These are phyloP conservation scores for Tipula lateralis DNA, from an alignment of 2,888 invertebrate genomes.

Conservation along the genomic window DNA sequence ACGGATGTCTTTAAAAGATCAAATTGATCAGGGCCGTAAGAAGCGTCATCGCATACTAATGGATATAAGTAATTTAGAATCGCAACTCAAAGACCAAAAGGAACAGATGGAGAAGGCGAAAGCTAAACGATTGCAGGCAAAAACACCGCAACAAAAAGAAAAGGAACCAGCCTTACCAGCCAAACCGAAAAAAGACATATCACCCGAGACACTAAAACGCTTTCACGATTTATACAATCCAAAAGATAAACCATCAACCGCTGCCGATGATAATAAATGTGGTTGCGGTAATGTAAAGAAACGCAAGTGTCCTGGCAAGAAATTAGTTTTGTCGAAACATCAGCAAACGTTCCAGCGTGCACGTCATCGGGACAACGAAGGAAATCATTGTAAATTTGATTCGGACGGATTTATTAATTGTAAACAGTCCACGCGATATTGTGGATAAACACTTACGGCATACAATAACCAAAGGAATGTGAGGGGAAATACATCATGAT, in stretches of 20 bases:
- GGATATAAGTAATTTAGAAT: not conserved
- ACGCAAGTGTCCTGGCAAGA: too few relatives aligned
- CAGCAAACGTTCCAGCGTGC: not conserved
- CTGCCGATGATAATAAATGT: too few relatives aligned
- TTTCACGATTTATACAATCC: too few relatives aligned
- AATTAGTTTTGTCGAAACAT: not conserved
- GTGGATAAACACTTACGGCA: too few relatives aligned
- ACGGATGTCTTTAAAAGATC: not conserved
- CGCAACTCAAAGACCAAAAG: not conserved
- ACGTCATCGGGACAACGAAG: not conserved
- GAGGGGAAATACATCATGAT: too few relatives aligned
- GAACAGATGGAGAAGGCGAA: not conserved
- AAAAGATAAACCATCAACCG: too few relatives aligned
- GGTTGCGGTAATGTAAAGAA: too few relatives aligned
- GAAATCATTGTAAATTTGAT: not conserved
- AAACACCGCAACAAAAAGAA: not conserved
- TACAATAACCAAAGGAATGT: too few relatives aligned
- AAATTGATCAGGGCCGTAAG: not conserved
- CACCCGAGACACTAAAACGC: too few relatives aligned
- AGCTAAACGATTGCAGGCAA: not conserved
- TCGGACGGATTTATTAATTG: not conserved
- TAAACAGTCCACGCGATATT: too few relatives aligned
- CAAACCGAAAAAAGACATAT: not conserved
- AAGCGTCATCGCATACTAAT: not conserved
- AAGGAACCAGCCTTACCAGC: not conserved